Conservation (phyloP, 2,113 vertebrate genomes). For the Hylia prasina region DNA sequence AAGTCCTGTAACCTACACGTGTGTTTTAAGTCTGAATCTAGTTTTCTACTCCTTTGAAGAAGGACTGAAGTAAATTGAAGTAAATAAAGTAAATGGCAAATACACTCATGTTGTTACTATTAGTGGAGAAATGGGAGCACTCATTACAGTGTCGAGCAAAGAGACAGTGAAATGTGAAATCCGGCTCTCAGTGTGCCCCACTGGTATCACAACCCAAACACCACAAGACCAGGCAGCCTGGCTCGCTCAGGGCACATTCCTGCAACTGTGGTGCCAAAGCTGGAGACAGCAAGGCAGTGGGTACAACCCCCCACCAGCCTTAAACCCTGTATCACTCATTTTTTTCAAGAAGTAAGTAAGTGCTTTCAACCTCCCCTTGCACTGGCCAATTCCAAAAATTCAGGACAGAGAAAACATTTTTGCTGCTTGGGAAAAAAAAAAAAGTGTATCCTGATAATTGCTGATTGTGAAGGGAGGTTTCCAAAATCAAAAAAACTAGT, state of each 20-base stretch:
- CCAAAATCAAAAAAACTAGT: background rate
- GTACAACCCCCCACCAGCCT: rapidly evolving
- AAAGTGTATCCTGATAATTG: rapidly evolving
- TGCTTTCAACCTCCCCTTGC: background rate
- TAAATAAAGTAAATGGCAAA: background rate
- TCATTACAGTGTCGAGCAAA: rapidly evolving
- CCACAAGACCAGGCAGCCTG: background rate
- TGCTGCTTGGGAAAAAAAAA: background rate
- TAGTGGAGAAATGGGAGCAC: background rate
- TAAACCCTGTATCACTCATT: too few relatives aligned
- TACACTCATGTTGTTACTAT: background rate
- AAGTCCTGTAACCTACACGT: background rate
- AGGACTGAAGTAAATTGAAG: background rate
- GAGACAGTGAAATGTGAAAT: background rate
- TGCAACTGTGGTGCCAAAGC: rapidly evolving
- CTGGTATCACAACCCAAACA: rapidly evolving
- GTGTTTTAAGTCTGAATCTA: background rate
- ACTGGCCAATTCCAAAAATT: background rate
- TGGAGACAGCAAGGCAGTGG: rapidly evolving
- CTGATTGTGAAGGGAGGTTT: background rate
- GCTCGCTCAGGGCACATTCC: rapidly evolving
- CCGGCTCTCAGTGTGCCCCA: background rate
- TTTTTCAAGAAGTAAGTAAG: background rate
- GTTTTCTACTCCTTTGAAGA: background rate
- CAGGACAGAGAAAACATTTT: background rate